Evolutionary conservation across 2,113 vertebrate species (phyloP).

Genomic region (Archocentrus centrarchus): DNA sequence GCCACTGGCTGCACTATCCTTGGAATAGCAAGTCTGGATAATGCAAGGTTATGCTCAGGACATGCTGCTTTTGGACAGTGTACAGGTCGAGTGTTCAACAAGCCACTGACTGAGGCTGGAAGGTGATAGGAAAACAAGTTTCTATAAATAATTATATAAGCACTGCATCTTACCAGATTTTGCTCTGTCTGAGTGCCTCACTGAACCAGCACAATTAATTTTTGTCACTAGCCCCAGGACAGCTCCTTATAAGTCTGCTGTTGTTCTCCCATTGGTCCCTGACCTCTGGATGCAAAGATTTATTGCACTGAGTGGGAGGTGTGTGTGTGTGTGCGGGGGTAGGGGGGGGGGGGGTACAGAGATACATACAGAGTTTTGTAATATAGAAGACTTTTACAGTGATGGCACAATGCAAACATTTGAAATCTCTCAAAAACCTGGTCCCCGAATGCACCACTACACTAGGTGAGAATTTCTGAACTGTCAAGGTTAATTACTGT

Average conservation of each 20-base stretch:
- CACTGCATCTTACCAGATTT: not conserved
- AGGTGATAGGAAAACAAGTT: not conserved
- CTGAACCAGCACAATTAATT: conserved; percentile 19
- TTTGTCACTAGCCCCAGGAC: not conserved
- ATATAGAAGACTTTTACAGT: not conserved
- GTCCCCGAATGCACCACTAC: not conserved
- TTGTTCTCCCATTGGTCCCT: not conserved
- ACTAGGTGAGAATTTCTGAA: conserved; percentile 1
- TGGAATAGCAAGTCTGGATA: conserved; percentile 1
- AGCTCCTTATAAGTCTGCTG: not conserved
- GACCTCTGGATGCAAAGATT: not conserved
- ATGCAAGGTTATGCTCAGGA: not conserved
- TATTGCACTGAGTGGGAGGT: not conserved
- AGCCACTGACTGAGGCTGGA: not conserved
- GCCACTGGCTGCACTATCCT: not conserved
- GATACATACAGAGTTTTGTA: not conserved
- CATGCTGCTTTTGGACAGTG: conserved; percentile 4
- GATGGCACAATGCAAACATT: not conserved
- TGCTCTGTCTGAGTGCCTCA: not conserved
- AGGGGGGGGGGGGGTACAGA: not conserved
- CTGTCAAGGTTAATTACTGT: conserved; percentile 42
- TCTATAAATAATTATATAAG: conserved; percentile 24
- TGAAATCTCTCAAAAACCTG: not conserved
- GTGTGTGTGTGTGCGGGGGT: too few species aligned
- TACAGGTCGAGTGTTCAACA: not conserved